Evolutionary conservation across 2,113 vertebrate genomes (phyloP).

Genomic region (Oreocharis arfaki): DNA sequence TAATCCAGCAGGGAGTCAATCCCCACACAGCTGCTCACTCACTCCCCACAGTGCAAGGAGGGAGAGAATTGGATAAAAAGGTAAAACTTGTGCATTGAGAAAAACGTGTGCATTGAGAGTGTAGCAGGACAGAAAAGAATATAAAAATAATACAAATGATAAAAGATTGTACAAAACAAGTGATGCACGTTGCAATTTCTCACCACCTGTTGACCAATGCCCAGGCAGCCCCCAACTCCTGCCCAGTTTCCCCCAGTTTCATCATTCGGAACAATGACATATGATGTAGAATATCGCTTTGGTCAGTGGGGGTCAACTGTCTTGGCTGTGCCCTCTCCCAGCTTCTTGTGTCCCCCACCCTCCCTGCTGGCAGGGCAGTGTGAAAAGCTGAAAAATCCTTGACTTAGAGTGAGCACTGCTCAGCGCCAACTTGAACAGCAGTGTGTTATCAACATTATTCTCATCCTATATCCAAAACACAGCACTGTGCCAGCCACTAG

Average conservation of each 20-base stretch:
- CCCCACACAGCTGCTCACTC: neutral
- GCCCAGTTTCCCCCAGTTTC: neutral
- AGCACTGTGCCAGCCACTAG: neutral
- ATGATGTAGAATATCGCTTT: neutral
- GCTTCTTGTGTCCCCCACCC: neutral
- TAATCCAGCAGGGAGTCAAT: neutral
- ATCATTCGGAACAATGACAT: neutral
- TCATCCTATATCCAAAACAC: neutral
- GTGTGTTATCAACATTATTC: neutral
- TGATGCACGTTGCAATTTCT: neutral
- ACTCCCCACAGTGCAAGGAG: neutral
- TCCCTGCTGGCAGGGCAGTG: neutral
- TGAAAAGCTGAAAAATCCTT: neutral
- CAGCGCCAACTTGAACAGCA: neutral
- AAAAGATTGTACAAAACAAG: neutral
- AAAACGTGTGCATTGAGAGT: neutral
- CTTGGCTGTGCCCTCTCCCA: neutral
- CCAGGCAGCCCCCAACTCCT: neutral
- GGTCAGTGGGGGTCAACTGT: neutral
- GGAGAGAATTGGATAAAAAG: neutral
- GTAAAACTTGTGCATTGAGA: neutral
- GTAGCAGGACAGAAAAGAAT: neutral
- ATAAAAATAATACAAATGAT: neutral
- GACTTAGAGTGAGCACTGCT: neutral
- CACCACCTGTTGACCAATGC: too few relatives aligned